Conservation (phyloP, 2,888 invertebrate species). For the Galeopsomyia nigrocyanea region DNA sequence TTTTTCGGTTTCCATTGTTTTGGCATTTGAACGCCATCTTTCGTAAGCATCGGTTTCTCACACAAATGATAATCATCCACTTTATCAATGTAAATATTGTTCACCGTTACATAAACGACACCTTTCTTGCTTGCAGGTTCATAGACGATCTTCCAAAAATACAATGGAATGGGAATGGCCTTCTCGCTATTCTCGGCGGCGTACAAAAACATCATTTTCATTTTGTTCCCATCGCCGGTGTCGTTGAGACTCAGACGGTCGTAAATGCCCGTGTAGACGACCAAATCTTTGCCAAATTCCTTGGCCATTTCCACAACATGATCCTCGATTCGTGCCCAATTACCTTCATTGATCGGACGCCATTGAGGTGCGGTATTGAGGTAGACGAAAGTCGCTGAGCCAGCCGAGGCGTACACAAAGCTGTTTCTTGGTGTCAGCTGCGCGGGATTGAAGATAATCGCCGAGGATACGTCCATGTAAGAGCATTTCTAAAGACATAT, state of each 20-base stretch:
- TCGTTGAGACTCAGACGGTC: constrained; percentile 26
- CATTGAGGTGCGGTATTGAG: constrained; percentile 34
- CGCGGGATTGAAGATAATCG: constrained; percentile 19
- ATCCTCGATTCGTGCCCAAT: constrained; percentile 28
- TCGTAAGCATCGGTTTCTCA: constrained; percentile 32
- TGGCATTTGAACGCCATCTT: constrained; percentile 12
- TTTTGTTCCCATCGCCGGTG: constrained; percentile 18
- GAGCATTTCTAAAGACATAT: constrained; percentile 8
- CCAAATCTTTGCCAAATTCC: constrained; percentile 19
- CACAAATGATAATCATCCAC: constrained; percentile 28
- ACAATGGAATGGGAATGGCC: constrained; percentile 22
- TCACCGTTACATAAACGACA: constrained; percentile 34
- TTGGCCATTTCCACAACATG: constrained; percentile 24
- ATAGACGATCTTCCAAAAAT: constrained; percentile 34
- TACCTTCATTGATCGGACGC: constrained; percentile 23
- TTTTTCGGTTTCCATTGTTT: constrained; percentile 25
- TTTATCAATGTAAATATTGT: constrained; percentile 18
- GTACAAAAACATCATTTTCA: constrained; percentile 28
- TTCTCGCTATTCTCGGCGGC: constrained; percentile 8
- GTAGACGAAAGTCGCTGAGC: constrained; percentile 25
- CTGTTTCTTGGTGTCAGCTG: constrained; percentile 23
- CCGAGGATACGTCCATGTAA: constrained; percentile 11
- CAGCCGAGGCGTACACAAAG: constrained; percentile 21
- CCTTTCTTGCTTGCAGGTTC: constrained; percentile 17
- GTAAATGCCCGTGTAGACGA: constrained; percentile 14